Evolutionary conservation across 2,797 vertebrate genomes (phyloP).

Genomic region (Zalophus californianus): DNA sequence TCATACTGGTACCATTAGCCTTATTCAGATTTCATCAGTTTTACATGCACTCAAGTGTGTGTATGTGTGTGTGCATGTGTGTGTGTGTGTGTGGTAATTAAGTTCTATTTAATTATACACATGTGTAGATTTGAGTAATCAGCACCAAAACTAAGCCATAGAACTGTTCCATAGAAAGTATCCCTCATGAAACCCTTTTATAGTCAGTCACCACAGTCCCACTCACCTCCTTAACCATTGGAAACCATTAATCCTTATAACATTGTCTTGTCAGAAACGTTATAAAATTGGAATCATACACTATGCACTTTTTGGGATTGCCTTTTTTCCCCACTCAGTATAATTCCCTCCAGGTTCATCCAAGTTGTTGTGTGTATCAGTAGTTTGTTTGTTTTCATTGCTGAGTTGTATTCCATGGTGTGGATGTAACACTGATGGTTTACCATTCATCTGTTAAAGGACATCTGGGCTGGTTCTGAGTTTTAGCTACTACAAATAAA

Average conservation of each 20-base stretch:
- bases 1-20: neutral
- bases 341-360: neutral
- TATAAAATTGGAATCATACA: neutral
- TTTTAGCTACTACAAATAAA: conserved; percentile 30
- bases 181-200: neutral
- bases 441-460: neutral
- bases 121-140: neutral
- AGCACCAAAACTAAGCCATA: no score
- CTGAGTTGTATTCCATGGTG: no score
- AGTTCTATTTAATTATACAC: neutral
- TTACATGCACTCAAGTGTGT: neutral
- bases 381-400: neutral
- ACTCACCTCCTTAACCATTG: neutral
- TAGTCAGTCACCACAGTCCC: neutral
- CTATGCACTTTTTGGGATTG: neutral
- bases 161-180: neutral
- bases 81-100: neutral
- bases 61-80: no score
- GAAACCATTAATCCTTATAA: neutral
- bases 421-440: neutral
- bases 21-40: neutral
- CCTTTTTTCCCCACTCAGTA: neutral
- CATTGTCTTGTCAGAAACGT: neutral
- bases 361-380: neutral
- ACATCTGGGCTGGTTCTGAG: neutral